Base-by-base conservation (phyloP, 1,140 invertebrate species). In the Leptinotarsa undecemlineata region DNA sequence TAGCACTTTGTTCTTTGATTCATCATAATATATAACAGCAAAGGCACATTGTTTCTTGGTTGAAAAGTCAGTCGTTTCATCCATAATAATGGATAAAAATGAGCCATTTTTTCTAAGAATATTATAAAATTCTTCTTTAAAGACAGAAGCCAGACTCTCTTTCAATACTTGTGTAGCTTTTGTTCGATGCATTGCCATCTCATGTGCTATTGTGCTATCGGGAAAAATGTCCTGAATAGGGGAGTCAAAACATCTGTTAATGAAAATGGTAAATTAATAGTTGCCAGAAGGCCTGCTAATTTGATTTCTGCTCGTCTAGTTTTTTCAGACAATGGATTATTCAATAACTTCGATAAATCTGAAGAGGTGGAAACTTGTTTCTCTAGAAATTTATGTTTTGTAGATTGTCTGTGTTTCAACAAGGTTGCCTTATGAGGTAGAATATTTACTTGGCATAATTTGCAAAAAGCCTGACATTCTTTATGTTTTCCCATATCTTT, bases 1-100 rank as follows among this genome's bases (percentile, higher is more conserved):
- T 73, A 23, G 68, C n/a, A 74, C 33, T 60, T 70, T 42, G 33
- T 57, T 48, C 62, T 63, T 5, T 67, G 21, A 21, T 61, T 72
- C 6, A 61, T 77, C 70, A 73, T 42, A 81, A 77, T 67, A 81
- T 68, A 74, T 80, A 15, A 75, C 62, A 64, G 67, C 23, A 64
- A 77, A 77, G 6, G 51, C 69, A 71, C 73, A 72, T 26, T 75
- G 73, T 57, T 77, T 75, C 17, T 47, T 73, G 23, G 60, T 23
- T 14, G 48, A 26, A 4, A 26, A 47, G 63, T 75, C 76, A 13
- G 76, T 77, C 15, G 74, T 77, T 63, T 77, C 74, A 72, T 77
- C 76, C 74, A 77, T 70, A 26, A 77, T 73, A 17, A 77, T 19
- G 5, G 73, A 75, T 66, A 75, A 75, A 71, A 73, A 73, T 23